Evolutionary conservation across 2,797 vertebrate species (phyloP), one percentile per base, ranked within the genome.

Genomic region (Parotocinclus haroldoi): DNA sequence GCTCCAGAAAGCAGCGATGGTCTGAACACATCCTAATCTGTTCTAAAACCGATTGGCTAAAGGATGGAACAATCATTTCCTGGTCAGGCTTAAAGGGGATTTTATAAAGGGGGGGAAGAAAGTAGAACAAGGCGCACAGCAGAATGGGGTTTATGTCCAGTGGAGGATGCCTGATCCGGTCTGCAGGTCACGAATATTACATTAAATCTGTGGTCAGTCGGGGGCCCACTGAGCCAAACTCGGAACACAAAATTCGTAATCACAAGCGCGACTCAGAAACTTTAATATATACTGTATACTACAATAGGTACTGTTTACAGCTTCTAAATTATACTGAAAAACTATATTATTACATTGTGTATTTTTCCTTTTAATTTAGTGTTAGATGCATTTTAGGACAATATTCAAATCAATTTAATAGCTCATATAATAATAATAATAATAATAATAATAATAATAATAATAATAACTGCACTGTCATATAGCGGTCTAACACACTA

Each of bases 121-220:
- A 70, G 44, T 73, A 69, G 71, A 74, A 76, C 74, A 76, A 70
- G 71, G 68, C 18, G 14, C 63, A 17, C 57, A 68, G 63, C 66
- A 68, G 55, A 72, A 66, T 74, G 62, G 71, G 75, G 69, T 79
- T 79, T 77, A 66, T 70, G 71, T 76, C 72, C 64, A 51, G 52
- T 63, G 72, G 71, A 79, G 69, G 67, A 72, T 67, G 64, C 61
- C 61, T 51, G 58, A 77, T 70, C 62, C 42, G n/a, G 63, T 69
- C 66, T 69, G 54, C 53, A 71, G 52, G 72, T 62, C 53, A 69
- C 62, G 64, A 42, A 48, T 52, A 57, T 71, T 66, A 56, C 58
- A 68, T 70, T 65, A 68, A 73, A 71, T 73, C 70, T 71, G 76
- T 69, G 63, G 63, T 19, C 46, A 56, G 68, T 74, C 75, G 65